A percentile compares a stretch with the other conserved stretches of the same genome.
These are phyloP conservation scores for Protonibea diacanthus DNA, from an alignment of 2,797 vertebrate genomes.

Conservation along the genomic window DNA sequence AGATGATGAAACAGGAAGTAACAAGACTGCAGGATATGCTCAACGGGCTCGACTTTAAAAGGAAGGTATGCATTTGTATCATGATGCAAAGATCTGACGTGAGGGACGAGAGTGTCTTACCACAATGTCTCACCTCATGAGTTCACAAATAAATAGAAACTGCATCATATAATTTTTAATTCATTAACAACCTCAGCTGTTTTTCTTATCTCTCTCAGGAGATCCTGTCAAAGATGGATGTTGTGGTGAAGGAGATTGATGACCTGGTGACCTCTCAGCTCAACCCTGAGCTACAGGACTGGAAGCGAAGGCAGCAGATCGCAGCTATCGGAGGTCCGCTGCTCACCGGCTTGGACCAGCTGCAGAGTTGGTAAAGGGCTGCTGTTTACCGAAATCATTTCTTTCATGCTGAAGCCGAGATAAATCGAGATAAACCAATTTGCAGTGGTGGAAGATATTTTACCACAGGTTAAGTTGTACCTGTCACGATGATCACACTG, in stretches of 20 bases:
- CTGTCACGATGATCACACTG: background rate
- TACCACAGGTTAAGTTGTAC: background rate
- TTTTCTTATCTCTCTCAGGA: constrained; percentile 83
- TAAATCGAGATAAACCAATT: too few species aligned
- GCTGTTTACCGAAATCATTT: background rate
- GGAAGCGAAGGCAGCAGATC: constrained; percentile 95
- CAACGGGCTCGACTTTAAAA: constrained; percentile 94
- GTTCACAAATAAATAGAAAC: background rate
- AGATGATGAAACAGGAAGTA: constrained; percentile 92
- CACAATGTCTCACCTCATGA: background rate
- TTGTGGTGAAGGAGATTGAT: constrained; percentile 92
- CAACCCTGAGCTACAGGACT: constrained; percentile 92
- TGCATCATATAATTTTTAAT: background rate
- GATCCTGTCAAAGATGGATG: constrained; percentile 91
- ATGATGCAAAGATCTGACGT: background rate
- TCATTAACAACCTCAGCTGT: background rate
- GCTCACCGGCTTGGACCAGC: constrained; percentile 93
- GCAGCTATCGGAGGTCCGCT: constrained; percentile 95
- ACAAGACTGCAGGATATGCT: constrained; percentile 94
- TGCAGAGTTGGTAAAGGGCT: constrained; percentile 93
- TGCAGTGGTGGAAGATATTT: background rate
- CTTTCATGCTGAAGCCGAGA: background rate
- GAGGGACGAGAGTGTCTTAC: background rate
- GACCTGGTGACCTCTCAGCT: constrained; percentile 90
- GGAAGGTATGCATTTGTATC: constrained; percentile 86